Conservation (phyloP, 2,113 vertebrate species). For the Talpa occidentalis region DNA sequence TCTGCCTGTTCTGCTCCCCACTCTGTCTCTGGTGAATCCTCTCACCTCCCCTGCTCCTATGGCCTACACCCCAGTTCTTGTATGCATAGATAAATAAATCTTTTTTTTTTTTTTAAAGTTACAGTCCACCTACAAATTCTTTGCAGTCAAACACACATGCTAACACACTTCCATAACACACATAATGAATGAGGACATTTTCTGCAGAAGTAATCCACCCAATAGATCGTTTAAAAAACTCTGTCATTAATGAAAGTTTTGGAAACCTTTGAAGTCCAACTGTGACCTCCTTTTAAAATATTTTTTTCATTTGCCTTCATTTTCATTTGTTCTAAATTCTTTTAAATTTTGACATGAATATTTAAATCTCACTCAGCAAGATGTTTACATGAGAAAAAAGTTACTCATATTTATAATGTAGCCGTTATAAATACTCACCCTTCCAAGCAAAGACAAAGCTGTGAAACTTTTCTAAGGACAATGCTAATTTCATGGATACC, state of each 20-base stretch:
- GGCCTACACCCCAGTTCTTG: too few relatives aligned
- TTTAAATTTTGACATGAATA: background rate
- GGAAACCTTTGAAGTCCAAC: background rate
- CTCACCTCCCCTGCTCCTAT: too few relatives aligned
- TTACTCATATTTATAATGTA: background rate
- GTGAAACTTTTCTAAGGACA: background rate
- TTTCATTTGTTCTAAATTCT: background rate
- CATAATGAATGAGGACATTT: background rate
- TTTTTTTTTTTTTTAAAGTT: background rate
- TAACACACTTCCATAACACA: background rate
- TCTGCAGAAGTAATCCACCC: background rate
- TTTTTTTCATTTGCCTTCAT: too few relatives aligned
- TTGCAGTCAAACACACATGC: background rate
- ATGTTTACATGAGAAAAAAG: background rate
- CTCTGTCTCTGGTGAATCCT: too few relatives aligned
- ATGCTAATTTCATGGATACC: background rate
- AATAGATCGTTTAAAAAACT: background rate
- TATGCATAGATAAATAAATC: too few relatives aligned
- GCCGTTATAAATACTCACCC: background rate
- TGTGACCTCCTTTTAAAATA: background rate
- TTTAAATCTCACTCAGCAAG: background rate
- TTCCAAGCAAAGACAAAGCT: background rate
- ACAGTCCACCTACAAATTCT: background rate
- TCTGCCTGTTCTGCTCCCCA: too few relatives aligned
- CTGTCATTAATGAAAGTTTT: background rate